phyloP scores from a whole-genome alignment of 2,113 vertebrate species.

The Orthonyx spaldingii region DNA sequence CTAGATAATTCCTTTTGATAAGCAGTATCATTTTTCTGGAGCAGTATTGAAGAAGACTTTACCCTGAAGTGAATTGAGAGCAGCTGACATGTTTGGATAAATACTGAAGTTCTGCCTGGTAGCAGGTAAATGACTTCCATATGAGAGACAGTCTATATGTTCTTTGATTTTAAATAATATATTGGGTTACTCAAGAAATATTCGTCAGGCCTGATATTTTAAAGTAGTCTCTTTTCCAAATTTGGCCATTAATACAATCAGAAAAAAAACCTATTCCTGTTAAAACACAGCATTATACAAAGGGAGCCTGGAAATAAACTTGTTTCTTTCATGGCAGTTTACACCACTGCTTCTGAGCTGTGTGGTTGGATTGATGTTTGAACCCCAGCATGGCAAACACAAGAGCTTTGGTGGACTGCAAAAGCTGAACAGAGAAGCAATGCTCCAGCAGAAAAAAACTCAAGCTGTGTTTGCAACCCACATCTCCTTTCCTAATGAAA shows the following conservation, averaged over 20 bases:
- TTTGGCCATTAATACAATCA: background rate
- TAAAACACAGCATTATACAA: background rate
- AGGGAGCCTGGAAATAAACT: background rate
- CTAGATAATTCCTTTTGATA: constrained; percentile 62
- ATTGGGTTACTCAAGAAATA: background rate
- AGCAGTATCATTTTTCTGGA: constrained; percentile 37
- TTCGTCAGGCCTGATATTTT: background rate
- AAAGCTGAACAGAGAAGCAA: background rate
- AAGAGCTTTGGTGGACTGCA: background rate
- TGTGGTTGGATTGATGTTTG: background rate
- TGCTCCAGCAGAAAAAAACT: background rate
- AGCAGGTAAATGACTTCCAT: background rate
- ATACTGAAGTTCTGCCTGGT: background rate
- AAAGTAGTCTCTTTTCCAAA: background rate
- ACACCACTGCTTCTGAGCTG: background rate
- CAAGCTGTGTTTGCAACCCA: background rate
- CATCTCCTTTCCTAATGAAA: background rate
- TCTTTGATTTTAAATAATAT: background rate
- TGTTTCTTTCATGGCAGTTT: background rate
- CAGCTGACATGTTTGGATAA: constrained; percentile 13
- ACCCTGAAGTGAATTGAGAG: constrained; percentile 19
- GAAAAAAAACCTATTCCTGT: background rate
- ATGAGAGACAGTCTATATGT: background rate
- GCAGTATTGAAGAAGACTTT: constrained; percentile 9
- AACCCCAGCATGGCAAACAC: background rate